Evolutionary conservation across 2,797 vertebrate genomes (phyloP).

Genomic region (Linurgus olivaceus): DNA sequence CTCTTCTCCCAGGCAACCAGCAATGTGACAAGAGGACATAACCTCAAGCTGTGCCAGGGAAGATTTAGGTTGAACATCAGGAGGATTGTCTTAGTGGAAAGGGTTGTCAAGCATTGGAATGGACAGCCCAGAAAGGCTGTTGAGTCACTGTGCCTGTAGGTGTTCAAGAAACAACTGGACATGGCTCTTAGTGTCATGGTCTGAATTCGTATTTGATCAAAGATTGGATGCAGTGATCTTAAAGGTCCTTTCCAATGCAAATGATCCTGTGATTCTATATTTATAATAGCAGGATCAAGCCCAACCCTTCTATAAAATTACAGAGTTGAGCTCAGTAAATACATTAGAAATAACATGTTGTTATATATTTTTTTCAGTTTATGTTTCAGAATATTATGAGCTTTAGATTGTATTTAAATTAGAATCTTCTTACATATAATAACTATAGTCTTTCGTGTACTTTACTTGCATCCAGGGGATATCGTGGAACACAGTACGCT

Average conservation of each 20-base stretch:
- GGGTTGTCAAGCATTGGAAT: not conserved
- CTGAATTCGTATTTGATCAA: not conserved
- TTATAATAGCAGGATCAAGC: not conserved
- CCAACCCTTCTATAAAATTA: not conserved
- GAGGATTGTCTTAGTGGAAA: not conserved
- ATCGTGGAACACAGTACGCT: conserved; percentile 76
- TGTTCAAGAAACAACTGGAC: not conserved
- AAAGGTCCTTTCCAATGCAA: not conserved
- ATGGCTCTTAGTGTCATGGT: not conserved
- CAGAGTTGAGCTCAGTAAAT: not conserved
- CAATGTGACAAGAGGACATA: rapidly evolving
- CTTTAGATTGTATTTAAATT: not conserved
- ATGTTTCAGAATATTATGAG: not conserved
- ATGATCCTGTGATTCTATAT: not conserved
- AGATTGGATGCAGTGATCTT: not conserved
- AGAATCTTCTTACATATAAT: not conserved
- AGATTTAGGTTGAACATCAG: not conserved
- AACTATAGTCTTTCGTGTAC: not conserved
- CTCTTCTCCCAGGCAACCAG: not conserved
- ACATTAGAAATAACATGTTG: not conserved
- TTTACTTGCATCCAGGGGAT: conserved; percentile 66
- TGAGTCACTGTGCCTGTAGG: not conserved
- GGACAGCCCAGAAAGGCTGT: not conserved
- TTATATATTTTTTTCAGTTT: not conserved
- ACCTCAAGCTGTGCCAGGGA: rapidly evolving